Base-by-base conservation (phyloP, 2,797 vertebrate species). In the Bradypodion pumilum region DNA sequence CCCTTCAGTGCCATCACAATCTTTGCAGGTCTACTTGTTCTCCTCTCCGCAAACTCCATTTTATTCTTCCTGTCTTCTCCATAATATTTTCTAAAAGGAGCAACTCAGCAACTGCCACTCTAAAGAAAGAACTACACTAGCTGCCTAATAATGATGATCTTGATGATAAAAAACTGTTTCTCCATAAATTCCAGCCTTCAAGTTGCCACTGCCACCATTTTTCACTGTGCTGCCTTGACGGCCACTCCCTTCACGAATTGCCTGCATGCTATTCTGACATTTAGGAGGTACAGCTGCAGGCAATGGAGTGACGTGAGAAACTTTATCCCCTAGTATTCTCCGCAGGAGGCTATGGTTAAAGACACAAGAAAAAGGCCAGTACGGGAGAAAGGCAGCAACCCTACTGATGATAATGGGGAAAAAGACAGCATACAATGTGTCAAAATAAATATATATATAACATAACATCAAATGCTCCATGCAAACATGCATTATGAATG, bases 401-500 rank as follows among this genome's bases (percentile, higher is more conserved):
- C 86, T 44, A 89, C n/a, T 60, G 83, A 86, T 80, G 62, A 81
- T 44, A 88, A 83, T 84, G 15, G 1, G 85, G 90, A 90, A 80
- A 21, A 68, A 87, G 90, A 78, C 73, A 81, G 86, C 75, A 85
- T 78, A 89, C 60, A 91, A 90, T 89, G 63, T 91, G 87, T 85
- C 78, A 46, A 90, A 68, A 89, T 56, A 86, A 21, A 91, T n/a
- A n/a, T n/a, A n/a, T n/a, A 89, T 90, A n/a, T n/a, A n/a, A n/a
- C n/a, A n/a, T n/a, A n/a, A 91, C 81, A 74, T 32, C 80, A 88
- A 89, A 10, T 40, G 29, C 86, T 79, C 82, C 87, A 89, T 73
- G 88, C 74, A 29, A 91, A 92, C 93, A 94, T 94, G 92, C 92
- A 93, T 89, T 90, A 93, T 81, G 82, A 92, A 91, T 74, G 44